Conservation (phyloP, 2,797 vertebrate genomes). For the Onychomys leucogaster region DNA sequence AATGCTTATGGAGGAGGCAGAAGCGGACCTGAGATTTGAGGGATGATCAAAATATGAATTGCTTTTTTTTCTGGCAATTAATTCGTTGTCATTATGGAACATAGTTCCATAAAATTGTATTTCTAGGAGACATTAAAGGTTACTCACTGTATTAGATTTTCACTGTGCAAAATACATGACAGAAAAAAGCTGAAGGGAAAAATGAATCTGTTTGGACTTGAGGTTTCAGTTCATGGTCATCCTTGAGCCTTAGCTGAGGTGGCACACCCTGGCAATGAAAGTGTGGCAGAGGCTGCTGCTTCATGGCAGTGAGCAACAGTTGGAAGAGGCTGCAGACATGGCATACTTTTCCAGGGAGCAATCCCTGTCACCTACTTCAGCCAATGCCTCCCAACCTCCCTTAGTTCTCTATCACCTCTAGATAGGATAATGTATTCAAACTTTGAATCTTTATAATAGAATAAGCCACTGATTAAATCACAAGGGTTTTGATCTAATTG, state of each 20-base stretch:
- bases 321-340: too few species aligned
- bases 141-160: background rate
- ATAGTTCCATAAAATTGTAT: background rate
- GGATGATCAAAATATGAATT: background rate
- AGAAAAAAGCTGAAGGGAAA: background rate
- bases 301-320: background rate
- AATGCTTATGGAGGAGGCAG: background rate
- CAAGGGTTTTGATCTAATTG: background rate
- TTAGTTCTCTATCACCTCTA: background rate
- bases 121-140: background rate
- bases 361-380: background rate
- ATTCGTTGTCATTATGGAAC: background rate
- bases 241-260: background rate
- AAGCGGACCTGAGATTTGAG: constrained; percentile 22
- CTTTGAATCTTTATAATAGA: background rate
- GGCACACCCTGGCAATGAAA: too few species aligned
- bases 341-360: background rate
- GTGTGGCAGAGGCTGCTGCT: background rate
- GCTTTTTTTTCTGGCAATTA: background rate
- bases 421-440: background rate
- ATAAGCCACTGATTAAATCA: background rate
- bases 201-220: too few species aligned
- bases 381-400: too few species aligned
- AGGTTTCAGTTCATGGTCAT: background rate
- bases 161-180: background rate